Percentiles rank a stretch among this genome's conserved stretches.
phyloP scores from a whole-genome alignment of 2,113 vertebrate genomes.

The Falco punctatus region DNA sequence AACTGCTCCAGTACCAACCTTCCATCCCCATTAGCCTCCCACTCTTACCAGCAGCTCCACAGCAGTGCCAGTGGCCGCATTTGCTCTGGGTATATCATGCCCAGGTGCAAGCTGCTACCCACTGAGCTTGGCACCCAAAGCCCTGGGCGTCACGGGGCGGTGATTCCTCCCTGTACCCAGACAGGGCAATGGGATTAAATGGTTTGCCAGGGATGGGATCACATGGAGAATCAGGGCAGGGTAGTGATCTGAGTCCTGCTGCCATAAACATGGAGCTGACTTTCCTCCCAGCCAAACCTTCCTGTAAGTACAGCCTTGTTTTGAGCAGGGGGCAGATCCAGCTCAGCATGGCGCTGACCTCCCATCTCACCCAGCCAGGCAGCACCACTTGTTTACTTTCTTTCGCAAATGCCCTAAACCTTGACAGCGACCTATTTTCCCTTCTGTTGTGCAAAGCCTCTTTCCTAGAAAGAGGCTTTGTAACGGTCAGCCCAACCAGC shows the following conservation, averaged over 20 bases:
- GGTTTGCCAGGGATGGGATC: not conserved
- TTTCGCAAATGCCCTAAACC: constrained; percentile 34
- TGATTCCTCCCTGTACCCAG: not conserved
- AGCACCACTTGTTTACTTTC: constrained; percentile 6
- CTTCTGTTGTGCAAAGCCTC: constrained; percentile 38
- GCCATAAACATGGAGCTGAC: not conserved
- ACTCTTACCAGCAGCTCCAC: not conserved
- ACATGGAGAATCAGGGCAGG: not conserved
- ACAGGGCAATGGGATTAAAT: not conserved
- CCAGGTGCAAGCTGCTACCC: not conserved
- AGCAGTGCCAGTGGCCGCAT: fast-evolving
- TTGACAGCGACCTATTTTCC: constrained; percentile 49
- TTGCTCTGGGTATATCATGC: not conserved
- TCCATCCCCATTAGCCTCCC: fast-evolving
- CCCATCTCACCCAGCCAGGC: not conserved
- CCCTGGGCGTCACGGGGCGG: not conserved
- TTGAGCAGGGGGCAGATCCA: not conserved
- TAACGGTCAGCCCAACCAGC: not conserved
- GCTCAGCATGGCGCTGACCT: not conserved
- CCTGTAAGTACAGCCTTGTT: not conserved
- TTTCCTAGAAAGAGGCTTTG: constrained; percentile 69
- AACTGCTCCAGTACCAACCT: not conserved
- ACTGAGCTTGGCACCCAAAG: not conserved
- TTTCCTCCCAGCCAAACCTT: not conserved
- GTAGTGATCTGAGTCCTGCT: fast-evolving